A percentile compares a stretch with the other conserved stretches of the same genome.
phyloP scores from a whole-genome alignment of 2,113 vertebrate genomes.

The Leptobrachium ailaonicum region DNA sequence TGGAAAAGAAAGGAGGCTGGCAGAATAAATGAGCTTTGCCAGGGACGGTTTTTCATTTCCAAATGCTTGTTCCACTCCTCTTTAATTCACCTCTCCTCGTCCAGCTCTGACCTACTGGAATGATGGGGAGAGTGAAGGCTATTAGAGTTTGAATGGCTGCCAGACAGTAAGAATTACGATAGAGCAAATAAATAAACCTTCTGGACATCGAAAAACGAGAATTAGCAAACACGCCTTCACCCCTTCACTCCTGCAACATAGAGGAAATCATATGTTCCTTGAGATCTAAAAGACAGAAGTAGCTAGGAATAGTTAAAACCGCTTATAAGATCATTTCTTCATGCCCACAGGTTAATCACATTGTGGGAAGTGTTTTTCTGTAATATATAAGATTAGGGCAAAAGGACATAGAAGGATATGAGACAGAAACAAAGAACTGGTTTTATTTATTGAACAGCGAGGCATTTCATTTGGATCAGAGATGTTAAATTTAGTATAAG shows the following conservation, averaged over 20 bases:
- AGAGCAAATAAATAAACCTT: background rate
- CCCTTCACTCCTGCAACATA: background rate
- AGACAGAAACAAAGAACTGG: too few species aligned
- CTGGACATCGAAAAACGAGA: background rate
- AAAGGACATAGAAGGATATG: too few species aligned
- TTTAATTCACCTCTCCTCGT: constrained; percentile 23
- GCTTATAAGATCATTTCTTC: too few species aligned
- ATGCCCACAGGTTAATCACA: too few species aligned
- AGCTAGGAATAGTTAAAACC: too few species aligned
- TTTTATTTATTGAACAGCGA: too few species aligned
- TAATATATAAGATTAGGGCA: too few species aligned
- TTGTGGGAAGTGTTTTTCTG: too few species aligned
- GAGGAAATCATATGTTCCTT: too few species aligned
- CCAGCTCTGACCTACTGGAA: constrained; percentile 23
- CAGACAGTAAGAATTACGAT: constrained; percentile 18
- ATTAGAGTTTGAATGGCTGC: constrained; percentile 32
- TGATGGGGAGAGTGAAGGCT: constrained; percentile 7
- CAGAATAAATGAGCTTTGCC: constrained; percentile 36
- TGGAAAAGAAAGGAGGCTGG: constrained; percentile 20
- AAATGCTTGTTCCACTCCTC: constrained; percentile 28
- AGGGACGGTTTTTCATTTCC: constrained; percentile 34
- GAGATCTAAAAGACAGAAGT: too few species aligned
- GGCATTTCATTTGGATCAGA: too few species aligned
- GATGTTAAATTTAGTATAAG: too few species aligned
- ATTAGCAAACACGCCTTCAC: background rate